A percentile compares a stretch with the other conserved stretches of the same genome.
Conservation (phyloP, 2,113 vertebrate genomes). For the Probosciger aterrimus region DNA sequence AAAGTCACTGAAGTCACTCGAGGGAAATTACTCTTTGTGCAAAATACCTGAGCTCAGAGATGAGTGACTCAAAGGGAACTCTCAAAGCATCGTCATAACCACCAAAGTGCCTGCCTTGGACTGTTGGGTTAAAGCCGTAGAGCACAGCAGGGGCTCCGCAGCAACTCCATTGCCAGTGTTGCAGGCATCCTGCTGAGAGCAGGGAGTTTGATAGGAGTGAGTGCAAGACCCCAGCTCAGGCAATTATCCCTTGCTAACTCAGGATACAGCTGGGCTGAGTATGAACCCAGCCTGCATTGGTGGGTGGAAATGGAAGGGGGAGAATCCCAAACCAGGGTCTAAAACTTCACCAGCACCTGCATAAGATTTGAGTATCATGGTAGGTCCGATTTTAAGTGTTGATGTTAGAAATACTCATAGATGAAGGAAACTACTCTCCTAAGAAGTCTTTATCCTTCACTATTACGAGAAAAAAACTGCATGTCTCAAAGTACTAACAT, state of each 20-base stretch:
- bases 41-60: background rate
- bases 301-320: rapidly evolving
- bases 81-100: background rate
- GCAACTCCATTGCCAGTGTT: background rate
- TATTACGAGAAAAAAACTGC: rapidly evolving
- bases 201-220: rapidly evolving
- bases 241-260: background rate
- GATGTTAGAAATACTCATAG: background rate
- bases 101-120: background rate
- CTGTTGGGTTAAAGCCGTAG: background rate
- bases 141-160: background rate
- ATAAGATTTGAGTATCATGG: background rate
- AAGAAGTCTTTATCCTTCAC: background rate
- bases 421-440: background rate
- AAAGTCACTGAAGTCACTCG: background rate
- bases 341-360: background rate
- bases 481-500: rapidly evolving
- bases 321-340: background rate
- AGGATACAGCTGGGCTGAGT: rapidly evolving
- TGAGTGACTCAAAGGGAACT: background rate
- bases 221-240: background rate
- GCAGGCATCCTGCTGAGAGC: background rate
- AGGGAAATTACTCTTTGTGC: slow-evolving; percentile 1
- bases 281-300: background rate
- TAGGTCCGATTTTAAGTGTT: background rate